phyloP scores from a whole-genome alignment of 2,888 invertebrate species.

The Petrophora chlorosata region DNA sequence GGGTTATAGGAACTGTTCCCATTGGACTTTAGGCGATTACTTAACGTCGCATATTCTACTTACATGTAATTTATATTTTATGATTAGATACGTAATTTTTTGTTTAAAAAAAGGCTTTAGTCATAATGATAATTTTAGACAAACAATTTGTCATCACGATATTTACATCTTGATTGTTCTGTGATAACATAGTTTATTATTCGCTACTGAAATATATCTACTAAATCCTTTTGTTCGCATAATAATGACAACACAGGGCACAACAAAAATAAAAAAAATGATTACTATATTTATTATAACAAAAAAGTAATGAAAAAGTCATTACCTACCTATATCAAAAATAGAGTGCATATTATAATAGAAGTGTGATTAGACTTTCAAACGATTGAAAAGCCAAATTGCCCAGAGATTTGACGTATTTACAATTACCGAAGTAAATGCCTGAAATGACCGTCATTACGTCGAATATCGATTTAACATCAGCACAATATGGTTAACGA shows the following conservation, averaged over 20 bases:
- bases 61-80: too few species aligned
- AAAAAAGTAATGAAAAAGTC: constrained; percentile 15
- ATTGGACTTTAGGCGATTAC: constrained; percentile 17
- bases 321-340: constrained; percentile 9
- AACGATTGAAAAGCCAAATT: constrained; percentile 19
- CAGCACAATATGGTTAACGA: constrained; percentile 65
- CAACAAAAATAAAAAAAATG: too few species aligned
- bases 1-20: constrained; percentile 33
- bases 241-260: too few species aligned
- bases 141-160: too few species aligned
- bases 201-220: too few species aligned
- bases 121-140: too few species aligned
- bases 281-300: too few species aligned
- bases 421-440: constrained; percentile 52
- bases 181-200: too few species aligned
- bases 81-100: neutral
- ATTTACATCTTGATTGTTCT: too few species aligned
- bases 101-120: too few species aligned
- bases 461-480: constrained; percentile 55
- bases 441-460: constrained; percentile 50
- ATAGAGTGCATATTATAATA: constrained; percentile 11
- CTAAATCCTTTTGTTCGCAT: too few species aligned
- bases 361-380: constrained; percentile 12
- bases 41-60: too few species aligned
- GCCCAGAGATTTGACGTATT: constrained; percentile 22